phyloP scores from a whole-genome alignment of 2,888 invertebrate species.

The Ceramica pisi region DNA sequence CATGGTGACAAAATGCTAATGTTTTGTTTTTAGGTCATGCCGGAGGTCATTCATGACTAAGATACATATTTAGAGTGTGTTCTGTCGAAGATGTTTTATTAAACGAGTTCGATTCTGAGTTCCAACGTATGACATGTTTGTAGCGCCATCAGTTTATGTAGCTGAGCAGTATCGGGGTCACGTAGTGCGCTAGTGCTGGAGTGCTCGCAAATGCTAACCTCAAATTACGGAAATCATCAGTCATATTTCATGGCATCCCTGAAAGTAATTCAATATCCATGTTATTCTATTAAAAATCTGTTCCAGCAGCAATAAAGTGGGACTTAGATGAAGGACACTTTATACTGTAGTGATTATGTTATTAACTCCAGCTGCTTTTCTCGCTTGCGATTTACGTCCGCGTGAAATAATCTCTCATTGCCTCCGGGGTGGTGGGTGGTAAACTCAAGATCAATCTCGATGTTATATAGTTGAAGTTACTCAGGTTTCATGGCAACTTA shows the following conservation, averaged over 20 bases:
- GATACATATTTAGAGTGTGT: neutral
- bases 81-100: neutral
- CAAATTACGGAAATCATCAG: slow-evolving; percentile 20
- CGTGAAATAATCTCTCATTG: neutral
- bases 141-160: slow-evolving; percentile 24
- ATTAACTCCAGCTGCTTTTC: neutral
- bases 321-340: neutral
- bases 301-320: slow-evolving; percentile 12
- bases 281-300: slow-evolving; percentile 16
- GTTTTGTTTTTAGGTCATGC: neutral
- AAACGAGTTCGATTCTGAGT: slow-evolving; percentile 1
- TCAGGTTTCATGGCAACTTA: neutral
- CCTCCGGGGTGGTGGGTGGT: too few relatives aligned
- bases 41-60: neutral
- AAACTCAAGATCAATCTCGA: slow-evolving; percentile 24
- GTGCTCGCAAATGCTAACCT: slow-evolving; percentile 7
- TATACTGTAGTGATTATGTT: neutral
- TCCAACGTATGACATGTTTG: neutral
- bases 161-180: slow-evolving; percentile 17
- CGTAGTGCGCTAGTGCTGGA: neutral
- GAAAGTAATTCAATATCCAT: slow-evolving; percentile 36
- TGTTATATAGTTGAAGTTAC: slow-evolving; percentile 20
- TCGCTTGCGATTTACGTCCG: neutral
- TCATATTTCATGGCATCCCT: slow-evolving; percentile 6
- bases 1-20: neutral